Conservation (phyloP, 2,888 invertebrate species). For the Drosophila seclusa region DNA sequence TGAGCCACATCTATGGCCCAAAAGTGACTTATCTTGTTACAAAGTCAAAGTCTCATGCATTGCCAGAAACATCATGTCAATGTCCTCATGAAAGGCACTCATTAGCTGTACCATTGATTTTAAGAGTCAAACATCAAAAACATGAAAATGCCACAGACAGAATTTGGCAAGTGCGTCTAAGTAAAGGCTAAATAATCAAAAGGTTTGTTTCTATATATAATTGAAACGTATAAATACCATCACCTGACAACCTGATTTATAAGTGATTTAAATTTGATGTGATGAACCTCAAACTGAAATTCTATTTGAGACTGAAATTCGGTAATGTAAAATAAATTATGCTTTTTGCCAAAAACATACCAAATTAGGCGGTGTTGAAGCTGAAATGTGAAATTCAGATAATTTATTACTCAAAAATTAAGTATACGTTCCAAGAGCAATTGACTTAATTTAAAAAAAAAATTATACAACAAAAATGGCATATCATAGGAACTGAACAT, state of each 20-base stretch:
- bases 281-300: background rate
- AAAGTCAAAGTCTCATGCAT: conserved; percentile 26
- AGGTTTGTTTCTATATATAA: background rate
- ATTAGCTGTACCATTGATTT: conserved; percentile 35
- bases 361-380: background rate
- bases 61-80: conserved; percentile 25
- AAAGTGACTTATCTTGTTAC: conserved; percentile 74
- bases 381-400: background rate
- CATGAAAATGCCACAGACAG: conserved; percentile 6
- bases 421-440: background rate
- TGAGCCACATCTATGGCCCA: conserved; percentile 47
- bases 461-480: background rate
- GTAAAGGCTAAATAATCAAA: background rate
- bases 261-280: background rate
- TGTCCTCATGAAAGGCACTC: conserved; percentile 31
- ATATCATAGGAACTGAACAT: background rate
- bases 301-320: background rate
- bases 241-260: background rate
- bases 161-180: background rate
- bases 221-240: no score
- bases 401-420: background rate
- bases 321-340: background rate
- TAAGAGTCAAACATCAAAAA: conserved; percentile 24
- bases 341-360: background rate
- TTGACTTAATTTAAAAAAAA: background rate